Evolutionary conservation across 1,140 invertebrate species (phyloP).

Genomic region (Mycetomoellerius zeteki): DNA sequence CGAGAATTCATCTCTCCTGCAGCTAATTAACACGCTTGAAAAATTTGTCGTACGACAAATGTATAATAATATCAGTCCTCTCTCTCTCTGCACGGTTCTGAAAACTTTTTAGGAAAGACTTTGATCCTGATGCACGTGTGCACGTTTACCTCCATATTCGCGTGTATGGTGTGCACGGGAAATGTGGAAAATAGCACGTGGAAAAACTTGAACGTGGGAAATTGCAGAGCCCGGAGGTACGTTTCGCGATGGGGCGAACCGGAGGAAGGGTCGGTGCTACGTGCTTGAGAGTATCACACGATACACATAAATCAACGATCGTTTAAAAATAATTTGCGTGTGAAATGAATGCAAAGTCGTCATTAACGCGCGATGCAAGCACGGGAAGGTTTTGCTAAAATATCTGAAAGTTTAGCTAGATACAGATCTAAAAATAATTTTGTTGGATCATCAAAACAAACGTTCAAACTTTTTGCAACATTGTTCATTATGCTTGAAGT

Average conservation of each 20-base stretch:
- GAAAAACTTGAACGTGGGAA: conserved; percentile 21
- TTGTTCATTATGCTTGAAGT: too few species aligned
- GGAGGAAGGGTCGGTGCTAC: neutral
- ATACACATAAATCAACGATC: conserved; percentile 25
- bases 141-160: neutral
- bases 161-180: neutral
- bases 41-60: too few species aligned
- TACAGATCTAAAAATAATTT: too few species aligned
- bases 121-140: too few species aligned
- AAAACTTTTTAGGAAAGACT: too few species aligned
- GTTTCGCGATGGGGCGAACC: neutral
- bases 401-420: too few species aligned
- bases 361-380: neutral
- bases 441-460: too few species aligned
- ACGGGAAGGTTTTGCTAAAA: too few species aligned
- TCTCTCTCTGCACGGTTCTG: neutral
- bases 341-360: conserved; percentile 3
- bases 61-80: too few species aligned
- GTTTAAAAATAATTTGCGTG: conserved; percentile 34
- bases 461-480: too few species aligned
- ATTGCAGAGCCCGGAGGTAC: neutral
- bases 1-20: too few species aligned
- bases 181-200: conserved; percentile 10
- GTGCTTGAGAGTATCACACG: neutral
- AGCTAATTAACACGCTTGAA: too few species aligned